Evolutionary conservation across 1,140 invertebrate species (phyloP).

Genomic region (Ephestia elutella): DNA sequence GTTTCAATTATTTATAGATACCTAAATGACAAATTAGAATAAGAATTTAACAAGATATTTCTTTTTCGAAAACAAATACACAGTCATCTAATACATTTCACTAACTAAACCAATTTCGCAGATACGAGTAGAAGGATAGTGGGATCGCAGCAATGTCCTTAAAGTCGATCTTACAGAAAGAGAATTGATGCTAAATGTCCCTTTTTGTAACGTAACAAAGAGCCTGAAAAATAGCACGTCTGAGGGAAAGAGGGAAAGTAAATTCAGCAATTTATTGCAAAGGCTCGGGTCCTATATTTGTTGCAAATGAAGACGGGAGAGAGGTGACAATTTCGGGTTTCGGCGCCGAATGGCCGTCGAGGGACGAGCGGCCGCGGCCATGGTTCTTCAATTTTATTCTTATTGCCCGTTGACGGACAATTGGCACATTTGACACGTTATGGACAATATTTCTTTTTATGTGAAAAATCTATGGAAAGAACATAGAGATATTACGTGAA

Average conservation of each 20-base stretch:
- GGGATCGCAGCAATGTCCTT: conserved; percentile 13
- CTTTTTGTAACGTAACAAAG: conserved; percentile 53
- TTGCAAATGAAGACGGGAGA: conserved; percentile 65
- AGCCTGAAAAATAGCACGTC: conserved; percentile 56
- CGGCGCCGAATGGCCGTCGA: conserved; percentile 51
- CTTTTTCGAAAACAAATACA: no score
- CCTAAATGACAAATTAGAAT: no score
- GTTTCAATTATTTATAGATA: no score
- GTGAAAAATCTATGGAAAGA: not conserved
- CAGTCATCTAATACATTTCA: not conserved
- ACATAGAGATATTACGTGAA: no score
- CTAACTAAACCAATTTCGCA: not conserved
- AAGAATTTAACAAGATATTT: no score
- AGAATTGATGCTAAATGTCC: conserved; percentile 35
- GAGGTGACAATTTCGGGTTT: conserved; percentile 66
- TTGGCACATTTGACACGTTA: conserved; percentile 2
- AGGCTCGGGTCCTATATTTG: conserved; percentile 59
- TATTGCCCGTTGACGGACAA: conserved; percentile 14
- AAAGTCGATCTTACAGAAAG: conserved; percentile 22
- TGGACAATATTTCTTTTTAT: conserved; percentile 7
- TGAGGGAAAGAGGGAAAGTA: conserved; percentile 54
- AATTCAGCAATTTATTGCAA: conserved; percentile 66
- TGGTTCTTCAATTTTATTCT: conserved; percentile 42
- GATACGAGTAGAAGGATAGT: not conserved
- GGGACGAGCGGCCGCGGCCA: conserved; percentile 34